Evolutionary conservation across 2,888 invertebrate species (phyloP), one percentile per base, ranked within the genome.

Genomic region (Tetragonisca angustula): DNA sequence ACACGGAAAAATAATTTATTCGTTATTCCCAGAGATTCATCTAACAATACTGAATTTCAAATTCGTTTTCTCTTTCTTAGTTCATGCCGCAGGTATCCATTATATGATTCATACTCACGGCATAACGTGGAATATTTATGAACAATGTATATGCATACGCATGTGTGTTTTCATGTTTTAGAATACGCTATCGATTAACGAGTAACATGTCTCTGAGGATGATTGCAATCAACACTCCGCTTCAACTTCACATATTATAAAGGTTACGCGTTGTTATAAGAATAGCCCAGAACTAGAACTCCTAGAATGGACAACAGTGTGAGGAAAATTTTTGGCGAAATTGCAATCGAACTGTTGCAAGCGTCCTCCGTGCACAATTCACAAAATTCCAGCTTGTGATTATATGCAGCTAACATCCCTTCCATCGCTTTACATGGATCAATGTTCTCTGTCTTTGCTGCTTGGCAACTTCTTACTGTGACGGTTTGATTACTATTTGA

Each of bases 241-340:
- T n/a, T n/a, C n/a, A 64, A 56, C 21, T 73, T 19, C 17, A 36
- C 52, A 36, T 54, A 6, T 52, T 52, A n/a, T 27, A 50, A 68
- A 82, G 87, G 90, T 93, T 93, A 93, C 91, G 92, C 92, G 76
- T 73, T 80, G 61, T 79, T 86, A 79, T 88, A 86, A 43, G 90
- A 69, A 59, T 82, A 78, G 36, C 83, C 88, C 24, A 91, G 62
- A 52, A 89, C n/a, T 36, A 91, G 68, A 50, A 88, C 74, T 6
- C 84, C 90, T 5, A 92, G 69, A 6, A 90, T 54, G 6, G 91
- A 88, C 24, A 92, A 65, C 17, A 91, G 61, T 17, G 87, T 69
- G 32, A 90, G 32, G 24, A 88, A 68, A 67, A 90, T 88, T 52
- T 81, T 79, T 3, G 92, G 87, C 43, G 90, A 85, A 3, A 83